These are phyloP conservation scores for Margaritifera margaritifera DNA, from an alignment of 2,888 invertebrate genomes.

Conservation along the genomic window DNA sequence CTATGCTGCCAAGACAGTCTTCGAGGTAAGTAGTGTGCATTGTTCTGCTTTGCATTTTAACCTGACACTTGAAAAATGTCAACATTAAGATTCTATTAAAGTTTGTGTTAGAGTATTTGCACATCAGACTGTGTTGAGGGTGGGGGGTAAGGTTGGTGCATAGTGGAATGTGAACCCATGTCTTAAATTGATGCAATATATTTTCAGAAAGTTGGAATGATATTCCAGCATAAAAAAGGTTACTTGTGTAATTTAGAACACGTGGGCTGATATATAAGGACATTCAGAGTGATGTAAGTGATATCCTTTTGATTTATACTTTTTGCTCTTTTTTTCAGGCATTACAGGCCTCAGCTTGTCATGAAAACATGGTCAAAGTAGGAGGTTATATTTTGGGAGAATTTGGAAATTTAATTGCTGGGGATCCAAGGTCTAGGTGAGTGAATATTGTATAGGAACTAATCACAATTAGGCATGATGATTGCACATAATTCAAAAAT, in stretches of 20 bases:
- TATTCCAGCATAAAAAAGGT: too few species aligned
- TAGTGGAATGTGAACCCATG: not conserved
- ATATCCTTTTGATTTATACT: not conserved
- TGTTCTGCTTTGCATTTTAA: not conserved
- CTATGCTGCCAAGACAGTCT: conserved; percentile 99
- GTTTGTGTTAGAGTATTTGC: not conserved
- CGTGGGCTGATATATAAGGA: not conserved
- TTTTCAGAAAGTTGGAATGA: not conserved
- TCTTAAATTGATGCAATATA: not conserved
- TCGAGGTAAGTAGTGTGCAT: conserved; percentile 80
- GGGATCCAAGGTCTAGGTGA: conserved; percentile 90
- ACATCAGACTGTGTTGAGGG: not conserved
- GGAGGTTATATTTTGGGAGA: conserved; percentile 99
- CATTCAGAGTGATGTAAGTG: not conserved
- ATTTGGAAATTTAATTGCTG: conserved; percentile 99
- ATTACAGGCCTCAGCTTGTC: conserved; percentile 98
- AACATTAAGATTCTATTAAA: not conserved
- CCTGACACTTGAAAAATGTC: not conserved
- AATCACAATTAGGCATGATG: too few species aligned
- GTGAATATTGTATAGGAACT: conserved; percentile 1
- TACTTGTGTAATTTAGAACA: not conserved
- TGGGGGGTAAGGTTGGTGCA: not conserved
- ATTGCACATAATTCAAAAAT: too few species aligned
- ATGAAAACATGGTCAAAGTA: conserved; percentile 99
- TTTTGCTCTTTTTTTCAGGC: conserved; percentile 77